Base-by-base conservation (phyloP, 2,888 invertebrate genomes). In the Aspidapion aeneum region DNA sequence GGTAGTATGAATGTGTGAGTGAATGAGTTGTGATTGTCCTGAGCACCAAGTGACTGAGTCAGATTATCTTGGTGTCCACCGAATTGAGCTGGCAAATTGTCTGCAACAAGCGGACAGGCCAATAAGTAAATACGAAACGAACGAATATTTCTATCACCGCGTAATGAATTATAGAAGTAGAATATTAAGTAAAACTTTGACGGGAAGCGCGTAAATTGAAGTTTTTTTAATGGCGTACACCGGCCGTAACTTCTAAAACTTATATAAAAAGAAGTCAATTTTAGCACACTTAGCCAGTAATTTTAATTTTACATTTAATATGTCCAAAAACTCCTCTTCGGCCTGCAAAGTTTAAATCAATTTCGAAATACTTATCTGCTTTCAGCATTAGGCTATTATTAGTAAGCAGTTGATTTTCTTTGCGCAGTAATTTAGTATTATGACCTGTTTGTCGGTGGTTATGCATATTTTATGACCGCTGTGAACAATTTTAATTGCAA, bases 301-400 rank as follows among this genome's bases (percentile, higher is more conserved):
- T 3, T 86, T 84, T 48, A 93, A 77, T 0, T 86, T 85, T 0
- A 83, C 80, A 73, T 93, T 93, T 1, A 86, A 83, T 21, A 87
- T 84, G 77, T 90, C 88, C 2, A 90, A 84, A 80, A 93, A 92
- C 62, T 91, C 86, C 80, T 89, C 86, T 0, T n/a, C n/a, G n/a
- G 87, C 83, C 0, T 83, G n/a, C 86, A 90, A 93, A n/a, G 86
- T 86, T 85, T 51, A 94, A 80, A 74, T 90, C 90, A 21, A 95
- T 86, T 77, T 90, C 90, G 75, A 91, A 92, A 66, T 94, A 93
- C 74, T 90, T 91, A 72, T 95, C 91, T 0, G 92, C 91, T 12
- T 93, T 92, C 57, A 95, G 87, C 21, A 80, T 76, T 2, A 80
- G 64, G 60, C 75, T 77, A 70, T 86, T 86, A 35, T 85, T 80